Percentiles rank a stretch among this genome's conserved stretches.
Conservation (phyloP, 2,113 vertebrate genomes). For the Phrynosoma blainvillii region DNA sequence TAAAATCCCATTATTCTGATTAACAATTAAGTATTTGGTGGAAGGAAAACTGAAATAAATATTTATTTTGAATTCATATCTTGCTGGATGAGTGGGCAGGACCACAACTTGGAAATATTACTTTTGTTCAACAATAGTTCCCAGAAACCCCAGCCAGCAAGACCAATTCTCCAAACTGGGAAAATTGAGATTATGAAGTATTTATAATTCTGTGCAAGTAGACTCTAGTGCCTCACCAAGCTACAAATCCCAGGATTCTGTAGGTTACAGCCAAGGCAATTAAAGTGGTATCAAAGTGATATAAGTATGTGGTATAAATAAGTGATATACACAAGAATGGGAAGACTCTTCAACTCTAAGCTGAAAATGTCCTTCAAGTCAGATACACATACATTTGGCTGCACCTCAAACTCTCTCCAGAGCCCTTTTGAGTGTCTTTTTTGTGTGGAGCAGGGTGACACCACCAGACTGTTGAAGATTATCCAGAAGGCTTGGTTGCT, state of each 20-base stretch:
- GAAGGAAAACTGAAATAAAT: conserved; percentile 59
- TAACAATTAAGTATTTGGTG: conserved; percentile 67
- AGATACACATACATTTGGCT: background rate
- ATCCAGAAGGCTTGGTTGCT: background rate
- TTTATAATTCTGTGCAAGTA: too few species aligned
- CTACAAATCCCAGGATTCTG: too few species aligned
- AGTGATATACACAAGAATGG: too few species aligned
- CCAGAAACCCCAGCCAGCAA: background rate
- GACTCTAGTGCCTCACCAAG: too few species aligned
- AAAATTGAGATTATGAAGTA: too few species aligned
- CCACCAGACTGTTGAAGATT: background rate
- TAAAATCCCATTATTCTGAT: conserved; percentile 63
- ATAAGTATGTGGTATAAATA: too few species aligned
- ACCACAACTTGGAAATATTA: background rate
- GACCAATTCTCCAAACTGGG: too few species aligned
- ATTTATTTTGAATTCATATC: conserved; percentile 45
- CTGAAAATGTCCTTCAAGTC: background rate
- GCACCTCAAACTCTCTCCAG: background rate
- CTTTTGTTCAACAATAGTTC: background rate
- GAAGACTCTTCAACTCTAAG: too few species aligned
- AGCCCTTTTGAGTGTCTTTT: background rate
- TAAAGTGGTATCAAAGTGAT: too few species aligned
- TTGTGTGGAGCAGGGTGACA: background rate
- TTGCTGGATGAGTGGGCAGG: background rate
- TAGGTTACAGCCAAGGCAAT: too few species aligned